Conservation (phyloP, 2,797 vertebrate species). For the Hypotaenidia okinawae region DNA sequence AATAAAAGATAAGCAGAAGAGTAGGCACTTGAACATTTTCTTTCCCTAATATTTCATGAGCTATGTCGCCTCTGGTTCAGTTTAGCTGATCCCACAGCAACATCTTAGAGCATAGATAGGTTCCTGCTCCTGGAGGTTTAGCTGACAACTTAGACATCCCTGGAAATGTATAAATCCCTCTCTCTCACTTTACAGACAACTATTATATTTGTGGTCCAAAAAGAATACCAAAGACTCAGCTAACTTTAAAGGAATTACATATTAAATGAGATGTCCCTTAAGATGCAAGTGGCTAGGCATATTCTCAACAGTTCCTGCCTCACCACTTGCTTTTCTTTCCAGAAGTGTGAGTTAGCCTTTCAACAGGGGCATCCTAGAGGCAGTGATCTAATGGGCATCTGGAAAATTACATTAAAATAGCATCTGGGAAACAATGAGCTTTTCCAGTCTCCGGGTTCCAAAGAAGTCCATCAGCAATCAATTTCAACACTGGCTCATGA, state of each 20-base stretch:
- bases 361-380: not conserved
- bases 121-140: not conserved
- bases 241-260: not conserved
- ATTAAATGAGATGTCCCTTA: not conserved
- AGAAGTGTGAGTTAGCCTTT: not conserved
- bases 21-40: not conserved
- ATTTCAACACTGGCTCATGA: not conserved
- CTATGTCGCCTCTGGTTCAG: not conserved
- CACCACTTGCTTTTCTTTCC: not conserved
- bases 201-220: not conserved
- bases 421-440: not conserved
- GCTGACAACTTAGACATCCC: not conserved
- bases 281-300: not conserved
- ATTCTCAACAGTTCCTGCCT: not conserved
- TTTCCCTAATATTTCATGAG: not conserved
- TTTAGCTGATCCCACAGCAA: not conserved
- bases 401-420: not conserved
- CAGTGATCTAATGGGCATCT: not conserved
- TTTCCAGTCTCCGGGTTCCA: not conserved
- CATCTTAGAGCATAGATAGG: rapidly evolving
- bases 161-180: not conserved
- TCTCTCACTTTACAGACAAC: not conserved
- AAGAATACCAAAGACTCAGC: not conserved
- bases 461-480: not conserved
- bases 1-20: not conserved